These are phyloP conservation scores for Hymenopus coronatus DNA, from an alignment of 2,888 invertebrate genomes.

Conservation along the genomic window DNA sequence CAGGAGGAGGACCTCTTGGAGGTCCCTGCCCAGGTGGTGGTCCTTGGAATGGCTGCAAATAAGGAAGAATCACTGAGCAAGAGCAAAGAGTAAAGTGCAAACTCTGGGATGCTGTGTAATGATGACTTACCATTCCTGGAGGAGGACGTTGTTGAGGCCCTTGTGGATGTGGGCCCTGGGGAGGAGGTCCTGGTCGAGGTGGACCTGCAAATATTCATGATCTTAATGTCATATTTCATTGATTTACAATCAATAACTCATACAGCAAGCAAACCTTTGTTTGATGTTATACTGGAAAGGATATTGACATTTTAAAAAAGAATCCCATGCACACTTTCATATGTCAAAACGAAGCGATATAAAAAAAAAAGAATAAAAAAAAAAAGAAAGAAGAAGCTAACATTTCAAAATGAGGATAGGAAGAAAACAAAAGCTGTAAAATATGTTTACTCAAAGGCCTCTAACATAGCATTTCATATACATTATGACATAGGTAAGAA, in stretches of 20 bases:
- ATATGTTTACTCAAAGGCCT: too few relatives aligned
- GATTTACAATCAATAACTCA: neutral
- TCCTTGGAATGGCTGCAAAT: constrained; percentile 36
- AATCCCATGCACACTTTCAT: neutral
- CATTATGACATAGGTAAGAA: too few relatives aligned
- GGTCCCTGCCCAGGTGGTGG: constrained; percentile 54
- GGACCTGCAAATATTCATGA: constrained; percentile 14
- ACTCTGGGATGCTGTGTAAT: neutral
- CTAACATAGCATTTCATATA: too few relatives aligned
- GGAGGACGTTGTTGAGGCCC: constrained; percentile 53
- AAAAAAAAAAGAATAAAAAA: too few relatives aligned
- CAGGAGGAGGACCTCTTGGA: constrained; percentile 57
- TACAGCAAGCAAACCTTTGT: neutral
- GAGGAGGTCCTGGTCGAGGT: constrained; percentile 49
- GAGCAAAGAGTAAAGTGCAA: neutral
- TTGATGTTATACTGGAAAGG: too few relatives aligned
- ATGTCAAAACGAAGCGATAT: neutral
- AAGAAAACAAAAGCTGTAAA: too few relatives aligned
- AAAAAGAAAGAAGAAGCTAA: too few relatives aligned
- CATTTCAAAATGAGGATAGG: too few relatives aligned
- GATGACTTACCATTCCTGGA: constrained; percentile 54
- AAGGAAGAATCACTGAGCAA: neutral
- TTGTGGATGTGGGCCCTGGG: constrained; percentile 51
- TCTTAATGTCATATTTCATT: neutral
- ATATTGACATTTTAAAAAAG: neutral